Evolutionary conservation across 2,113 vertebrate genomes (phyloP).

Genomic region (Ancistrus triradiatus): DNA sequence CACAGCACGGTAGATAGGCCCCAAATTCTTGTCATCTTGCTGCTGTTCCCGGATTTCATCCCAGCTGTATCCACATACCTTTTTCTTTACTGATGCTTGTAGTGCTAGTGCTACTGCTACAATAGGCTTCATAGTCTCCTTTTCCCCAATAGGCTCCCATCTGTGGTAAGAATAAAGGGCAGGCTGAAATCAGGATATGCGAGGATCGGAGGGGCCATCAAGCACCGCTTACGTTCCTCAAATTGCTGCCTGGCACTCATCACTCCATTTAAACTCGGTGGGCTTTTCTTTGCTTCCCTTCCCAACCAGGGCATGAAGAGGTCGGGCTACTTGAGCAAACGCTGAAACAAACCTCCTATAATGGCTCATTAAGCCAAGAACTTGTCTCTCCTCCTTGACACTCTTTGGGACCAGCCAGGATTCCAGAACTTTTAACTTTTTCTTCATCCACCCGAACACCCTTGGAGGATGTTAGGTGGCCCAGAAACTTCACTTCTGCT

Average conservation of each 20-base stretch:
- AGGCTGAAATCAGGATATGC: constrained; percentile 8
- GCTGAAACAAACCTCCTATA: background rate
- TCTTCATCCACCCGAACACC: background rate
- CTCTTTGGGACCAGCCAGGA: background rate
- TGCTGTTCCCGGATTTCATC: background rate
- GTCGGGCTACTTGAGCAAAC: background rate
- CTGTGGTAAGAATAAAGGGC: constrained; percentile 3
- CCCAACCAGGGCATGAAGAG: background rate
- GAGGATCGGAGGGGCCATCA: background rate
- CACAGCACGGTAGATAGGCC: background rate
- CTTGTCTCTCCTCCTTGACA: background rate
- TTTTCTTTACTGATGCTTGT: background rate
- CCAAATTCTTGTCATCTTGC: background rate
- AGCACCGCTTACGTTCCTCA: background rate
- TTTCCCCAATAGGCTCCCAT: constrained; percentile 7
- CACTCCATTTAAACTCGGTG: background rate
- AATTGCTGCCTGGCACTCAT: constrained; percentile 18
- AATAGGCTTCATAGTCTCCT: too few species aligned
- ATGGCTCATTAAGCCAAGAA: constrained; percentile 22
- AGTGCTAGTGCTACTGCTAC: too few species aligned
- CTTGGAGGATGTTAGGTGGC: background rate
- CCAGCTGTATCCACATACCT: background rate
- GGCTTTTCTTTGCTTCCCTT: background rate
- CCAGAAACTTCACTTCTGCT: background rate
- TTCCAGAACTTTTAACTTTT: background rate